Percentiles rank a stretch among this genome's conserved stretches.
Conservation (phyloP, 2,113 vertebrate genomes). For the Toxostoma redivivum region DNA sequence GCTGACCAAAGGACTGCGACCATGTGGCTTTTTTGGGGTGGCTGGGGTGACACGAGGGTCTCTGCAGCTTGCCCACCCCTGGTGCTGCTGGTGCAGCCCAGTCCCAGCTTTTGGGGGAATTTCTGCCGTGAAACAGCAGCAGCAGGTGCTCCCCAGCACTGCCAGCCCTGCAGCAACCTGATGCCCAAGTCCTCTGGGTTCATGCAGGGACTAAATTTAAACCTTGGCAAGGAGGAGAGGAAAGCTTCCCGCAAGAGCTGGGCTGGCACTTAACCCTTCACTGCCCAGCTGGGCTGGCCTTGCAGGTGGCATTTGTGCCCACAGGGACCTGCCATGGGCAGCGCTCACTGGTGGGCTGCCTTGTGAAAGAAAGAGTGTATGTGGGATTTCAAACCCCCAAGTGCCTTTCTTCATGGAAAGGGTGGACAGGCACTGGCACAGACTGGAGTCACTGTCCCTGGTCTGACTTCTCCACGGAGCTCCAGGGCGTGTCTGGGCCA, state of each 20-base stretch:
- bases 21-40: background rate
- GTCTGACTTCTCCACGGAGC: rapidly evolving
- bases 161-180: constrained; percentile 76
- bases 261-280: constrained; percentile 8
- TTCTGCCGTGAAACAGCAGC: constrained; percentile 60
- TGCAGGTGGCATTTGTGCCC: background rate
- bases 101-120: background rate
- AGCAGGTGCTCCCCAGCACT: constrained; percentile 79
- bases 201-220: constrained; percentile 84
- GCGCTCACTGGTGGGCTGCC: rapidly evolving
- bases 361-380: too few species aligned
- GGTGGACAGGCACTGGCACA: background rate
- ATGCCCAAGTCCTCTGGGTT: constrained; percentile 76
- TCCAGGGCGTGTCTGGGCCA: rapidly evolving
- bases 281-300: background rate
- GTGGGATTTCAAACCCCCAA: background rate
- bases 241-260: background rate
- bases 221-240: constrained; percentile 40
- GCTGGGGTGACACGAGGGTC: background rate
- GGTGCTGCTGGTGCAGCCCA: background rate
- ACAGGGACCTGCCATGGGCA: rapidly evolving
- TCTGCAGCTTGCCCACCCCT: background rate
- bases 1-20: rapidly evolving
- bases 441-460: background rate
- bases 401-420: background rate